A percentile compares a stretch with the other conserved stretches of the same genome.
Conservation (phyloP, 2,888 invertebrate species). For the Bellardia pandia region DNA sequence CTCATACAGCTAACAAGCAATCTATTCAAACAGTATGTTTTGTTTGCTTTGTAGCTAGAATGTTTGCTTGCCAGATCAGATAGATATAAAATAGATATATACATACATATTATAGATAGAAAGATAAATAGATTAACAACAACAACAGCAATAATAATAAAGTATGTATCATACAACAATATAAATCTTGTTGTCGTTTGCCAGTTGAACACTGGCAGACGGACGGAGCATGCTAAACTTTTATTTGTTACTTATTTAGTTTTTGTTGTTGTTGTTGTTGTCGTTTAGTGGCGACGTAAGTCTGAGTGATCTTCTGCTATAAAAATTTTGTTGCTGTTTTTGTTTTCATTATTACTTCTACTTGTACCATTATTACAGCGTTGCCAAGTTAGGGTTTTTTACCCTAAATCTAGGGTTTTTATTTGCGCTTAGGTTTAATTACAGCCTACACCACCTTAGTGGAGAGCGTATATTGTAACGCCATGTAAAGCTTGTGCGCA, state of each 20-base stretch:
- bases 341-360: slow-evolving; percentile 18
- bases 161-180: background rate
- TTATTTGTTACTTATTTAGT: too few species aligned
- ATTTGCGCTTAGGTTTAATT: too few species aligned
- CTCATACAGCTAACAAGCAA: slow-evolving; percentile 38
- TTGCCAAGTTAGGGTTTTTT: background rate
- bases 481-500: too few species aligned
- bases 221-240: background rate
- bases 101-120: background rate
- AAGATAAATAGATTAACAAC: slow-evolving; percentile 47
- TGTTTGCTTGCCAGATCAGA: background rate
- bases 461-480: too few species aligned
- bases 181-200: slow-evolving; percentile 55
- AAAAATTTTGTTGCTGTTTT: slow-evolving; percentile 51
- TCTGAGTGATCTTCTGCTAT: slow-evolving; percentile 71
- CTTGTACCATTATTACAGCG: slow-evolving; percentile 44
- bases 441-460: too few species aligned
- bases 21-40: background rate
- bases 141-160: slow-evolving; percentile 13
- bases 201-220: slow-evolving; percentile 22
- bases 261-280: slow-evolving; percentile 6
- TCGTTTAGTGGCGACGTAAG: slow-evolving; percentile 69
- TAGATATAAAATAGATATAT: background rate
- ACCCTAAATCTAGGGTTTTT: too few species aligned
- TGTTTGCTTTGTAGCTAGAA: slow-evolving; percentile 29